Base-by-base conservation (phyloP, 2,113 vertebrate genomes). In the Gadus chalcogrammus region DNA sequence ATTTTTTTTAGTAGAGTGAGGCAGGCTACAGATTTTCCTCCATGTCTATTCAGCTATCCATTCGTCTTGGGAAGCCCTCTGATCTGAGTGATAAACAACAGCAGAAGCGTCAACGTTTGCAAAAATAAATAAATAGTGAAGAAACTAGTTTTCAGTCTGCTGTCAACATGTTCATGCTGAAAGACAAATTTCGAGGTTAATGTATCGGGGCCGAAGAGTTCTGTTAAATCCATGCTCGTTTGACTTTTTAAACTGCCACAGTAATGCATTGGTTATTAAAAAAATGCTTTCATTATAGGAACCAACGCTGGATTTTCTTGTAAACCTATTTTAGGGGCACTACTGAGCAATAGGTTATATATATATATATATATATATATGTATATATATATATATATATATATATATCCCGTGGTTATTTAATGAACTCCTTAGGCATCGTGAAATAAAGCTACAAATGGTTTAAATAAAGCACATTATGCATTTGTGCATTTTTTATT, bases 61-160 rank as follows among this genome's bases (percentile, higher is more conserved):
- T 92, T 91, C 82, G 86, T 92, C 88, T 90, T 86, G 81, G 82
- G 85, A 88, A 83, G 55, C 79, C 85, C 89, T 88, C 82, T 81
- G 83, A 85, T 88, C 83, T 89, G 84, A 88, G 88, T 92, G 92
- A 92, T 93, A 88, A 93, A 93, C 88, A 90, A 82, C 86, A 81
- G 76, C 81, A 86, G 87, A 92, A 91, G 71, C 82, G 84, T 89
- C 77, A 73, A 84, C 74, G 90, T 92, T 89, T 87, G 92, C 91
- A 91, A 58, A 81, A 83, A 64, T 35, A 64, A 89, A 62, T 62
- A 62, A 91, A 80, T 88, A 86, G 79, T 77, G 79, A 87, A 83
- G 83, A 87, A 84, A 82, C 88, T 90, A 89, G 87, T 88, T 92
- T 93, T 92, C 88, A 92, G 90, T 92, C 91, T 90, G 80, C 91